Evolutionary conservation across 2,113 vertebrate genomes (phyloP).

Genomic region (Pluvianellus socialis): DNA sequence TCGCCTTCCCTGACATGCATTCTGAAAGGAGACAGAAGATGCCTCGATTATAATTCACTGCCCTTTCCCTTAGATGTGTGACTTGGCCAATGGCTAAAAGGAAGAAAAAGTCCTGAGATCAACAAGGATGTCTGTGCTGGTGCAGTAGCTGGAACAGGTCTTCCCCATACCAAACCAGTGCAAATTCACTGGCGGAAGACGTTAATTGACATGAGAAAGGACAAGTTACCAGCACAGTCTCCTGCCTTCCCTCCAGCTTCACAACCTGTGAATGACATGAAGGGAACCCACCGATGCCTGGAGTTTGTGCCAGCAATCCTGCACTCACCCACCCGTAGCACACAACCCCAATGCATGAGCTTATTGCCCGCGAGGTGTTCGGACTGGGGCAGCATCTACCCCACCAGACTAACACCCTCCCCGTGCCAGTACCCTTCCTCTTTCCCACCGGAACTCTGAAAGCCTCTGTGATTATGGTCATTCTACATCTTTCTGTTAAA

Average conservation of each 20-base stretch:
- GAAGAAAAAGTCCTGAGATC: background rate
- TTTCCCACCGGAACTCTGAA: background rate
- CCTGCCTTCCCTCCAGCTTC: background rate
- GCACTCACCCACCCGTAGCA: background rate
- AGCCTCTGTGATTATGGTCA: background rate
- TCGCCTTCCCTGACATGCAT: background rate
- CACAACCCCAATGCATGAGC: background rate
- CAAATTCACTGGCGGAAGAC: background rate
- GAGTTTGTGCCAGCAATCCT: background rate
- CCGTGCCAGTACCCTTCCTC: background rate
- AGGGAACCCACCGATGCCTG: background rate
- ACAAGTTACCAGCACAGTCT: fast-evolving
- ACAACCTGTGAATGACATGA: background rate
- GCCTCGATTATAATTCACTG: background rate
- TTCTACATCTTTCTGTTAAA: background rate
- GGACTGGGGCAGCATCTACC: background rate
- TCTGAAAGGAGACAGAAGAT: background rate
- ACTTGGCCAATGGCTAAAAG: background rate
- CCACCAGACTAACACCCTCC: background rate
- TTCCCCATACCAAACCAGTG: background rate
- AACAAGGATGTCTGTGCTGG: background rate
- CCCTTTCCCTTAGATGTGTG: background rate
- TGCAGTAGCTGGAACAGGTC: background rate
- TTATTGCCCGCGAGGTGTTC: fast-evolving
- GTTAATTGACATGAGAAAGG: background rate